Base-by-base conservation (phyloP, 2,113 vertebrate species). In the Prietella phreatophila region DNA sequence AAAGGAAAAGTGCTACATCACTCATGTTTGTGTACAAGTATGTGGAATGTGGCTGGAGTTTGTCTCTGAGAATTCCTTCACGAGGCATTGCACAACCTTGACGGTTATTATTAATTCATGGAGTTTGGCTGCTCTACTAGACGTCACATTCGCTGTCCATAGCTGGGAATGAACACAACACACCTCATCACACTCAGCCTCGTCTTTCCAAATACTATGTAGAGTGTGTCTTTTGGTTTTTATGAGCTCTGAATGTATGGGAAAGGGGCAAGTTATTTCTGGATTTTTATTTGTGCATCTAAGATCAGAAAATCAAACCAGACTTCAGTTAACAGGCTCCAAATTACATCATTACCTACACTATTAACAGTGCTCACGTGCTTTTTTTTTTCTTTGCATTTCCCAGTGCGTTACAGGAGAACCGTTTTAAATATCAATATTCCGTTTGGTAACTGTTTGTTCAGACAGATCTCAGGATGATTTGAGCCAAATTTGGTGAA, bases 11-110 rank as follows among this genome's bases (percentile, higher is more conserved):
- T 39, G 33, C n/a, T 30, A 36, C 53, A 33, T 0, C 9, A 60
- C 33, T 65, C 50, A 47, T 47, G 5, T 42, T 47, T 83, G 58
- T 69, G 27, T 55, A n/a, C 36, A n/a, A 56, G 69, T 39, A 55
- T 69, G 39, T 82, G 76, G 85, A 85, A 30, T 76, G 73, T 50
- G 42, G 71, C 15, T 65, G 69, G 14, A 47, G 55, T 60, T 13
- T 33, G 47, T 53, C 25, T 67, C 36, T 63, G 60, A 47, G 22
- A 63, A 83, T 27, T 47, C 20, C 11, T 17, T 15, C 19, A 19
- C 4, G 69, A 55, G 50, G 19, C 17, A 33, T 50, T 5, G 25
- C 75, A n/a, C 42, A 22, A 25, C 20, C 20, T 47, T 67, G 11
- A 14, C 27, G 17, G 13, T 9, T 13, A 4, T 67, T 53, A 67